Evolutionary conservation across 2,888 invertebrate genomes (phyloP).

Genomic region (Labia minor): DNA sequence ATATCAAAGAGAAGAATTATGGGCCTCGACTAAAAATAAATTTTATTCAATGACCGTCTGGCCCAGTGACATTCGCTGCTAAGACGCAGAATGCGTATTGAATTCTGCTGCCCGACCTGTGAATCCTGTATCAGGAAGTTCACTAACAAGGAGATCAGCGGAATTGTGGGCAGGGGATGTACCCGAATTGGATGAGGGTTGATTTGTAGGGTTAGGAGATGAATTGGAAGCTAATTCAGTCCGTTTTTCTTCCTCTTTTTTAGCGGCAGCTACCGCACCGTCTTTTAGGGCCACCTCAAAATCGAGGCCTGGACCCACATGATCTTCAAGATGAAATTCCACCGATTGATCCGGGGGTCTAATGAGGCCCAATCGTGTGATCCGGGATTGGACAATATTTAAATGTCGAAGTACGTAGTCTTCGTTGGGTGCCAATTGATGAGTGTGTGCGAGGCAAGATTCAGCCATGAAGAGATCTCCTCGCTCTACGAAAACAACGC

Average conservation of each 20-base stretch:
- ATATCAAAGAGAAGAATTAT: too few species aligned
- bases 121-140: too few species aligned
- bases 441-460: slow-evolving; percentile 70
- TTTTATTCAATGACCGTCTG: too few species aligned
- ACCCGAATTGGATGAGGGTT: too few species aligned
- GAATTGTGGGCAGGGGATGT: too few species aligned
- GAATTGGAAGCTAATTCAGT: too few species aligned
- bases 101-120: too few species aligned
- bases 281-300: slow-evolving; percentile 16
- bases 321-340: not conserved
- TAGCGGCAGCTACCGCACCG: not conserved
- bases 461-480: slow-evolving; percentile 77
- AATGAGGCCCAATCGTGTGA: slow-evolving; percentile 33
- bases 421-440: slow-evolving; percentile 73
- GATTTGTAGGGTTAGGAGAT: not conserved
- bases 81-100: not conserved
- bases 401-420: slow-evolving; percentile 85
- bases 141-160: too few species aligned
- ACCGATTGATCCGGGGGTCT: not conserved
- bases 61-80: too few species aligned
- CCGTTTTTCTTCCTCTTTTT: not conserved
- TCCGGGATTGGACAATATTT: slow-evolving; percentile 69
- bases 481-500: slow-evolving; percentile 89
- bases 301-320: slow-evolving; percentile 8
- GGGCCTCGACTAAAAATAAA: too few species aligned